Evolutionary conservation across 2,888 invertebrate species (phyloP), one percentile per base, ranked within the genome.

Genomic region (Drosophila atroscutellata): DNA sequence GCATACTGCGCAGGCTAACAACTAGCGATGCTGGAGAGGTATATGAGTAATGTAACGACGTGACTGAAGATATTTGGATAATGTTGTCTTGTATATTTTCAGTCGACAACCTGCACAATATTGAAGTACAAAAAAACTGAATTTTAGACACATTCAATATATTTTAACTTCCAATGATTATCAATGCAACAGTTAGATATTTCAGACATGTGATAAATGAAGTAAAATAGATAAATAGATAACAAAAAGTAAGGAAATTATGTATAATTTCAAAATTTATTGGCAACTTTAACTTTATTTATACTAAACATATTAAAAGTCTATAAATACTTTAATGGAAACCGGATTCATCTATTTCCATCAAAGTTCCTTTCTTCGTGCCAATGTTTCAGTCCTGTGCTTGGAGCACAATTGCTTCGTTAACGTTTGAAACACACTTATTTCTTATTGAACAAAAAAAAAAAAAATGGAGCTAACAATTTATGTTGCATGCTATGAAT

Each of bases 341-440:
- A 54, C 30, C 36, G 36, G 42, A 60, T 56, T 50, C 50, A 26
- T 13, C 20, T 64, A 34, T 54, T 24, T 58, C 20, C 18, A 32
- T n/a, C 15, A 37, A 24, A 47, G 39, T 42, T 54, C 8, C 6
- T 37, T 51, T 45, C 28, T 2, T 42, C n/a, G 13, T 52, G 49
- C 34, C n/a, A 15, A 47, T 45, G n/a, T 34, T 56, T 26, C 36
- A 30, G 52, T 36, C 37, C 6, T 55, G 24, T 68, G 50, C 50
- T 61, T 32, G 50, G 63, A 54, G 57, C 62, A 88, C 88, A 90
- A 88, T 90, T 62, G 83, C 81, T 86, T 88, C 88, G 84, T 88
- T 88, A 90, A 86, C 68, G 60, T 51, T 77, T 77, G 73, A 87
- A 83, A 72, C 67, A 63, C 68, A 76, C 64, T 72, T 72, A 80